Conservation (phyloP, 2,113 vertebrate genomes). For the Ceyx cyanopectus region DNA sequence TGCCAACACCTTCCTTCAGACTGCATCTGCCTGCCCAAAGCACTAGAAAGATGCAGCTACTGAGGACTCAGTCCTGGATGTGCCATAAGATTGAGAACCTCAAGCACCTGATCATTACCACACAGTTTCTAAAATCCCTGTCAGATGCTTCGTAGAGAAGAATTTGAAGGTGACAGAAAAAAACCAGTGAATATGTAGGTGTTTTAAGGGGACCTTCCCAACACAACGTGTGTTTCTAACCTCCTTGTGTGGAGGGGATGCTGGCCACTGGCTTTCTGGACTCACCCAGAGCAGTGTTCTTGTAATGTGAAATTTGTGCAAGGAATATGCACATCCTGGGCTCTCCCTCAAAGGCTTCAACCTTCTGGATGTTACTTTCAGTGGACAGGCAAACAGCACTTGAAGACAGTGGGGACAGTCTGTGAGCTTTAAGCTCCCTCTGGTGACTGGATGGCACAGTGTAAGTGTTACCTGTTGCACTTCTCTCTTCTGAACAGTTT, state of each 20-base stretch:
- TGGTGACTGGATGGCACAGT: background rate
- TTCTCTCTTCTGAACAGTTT: background rate
- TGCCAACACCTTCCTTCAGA: background rate
- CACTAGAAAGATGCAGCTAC: background rate
- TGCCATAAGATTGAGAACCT: background rate
- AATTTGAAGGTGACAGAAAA: background rate
- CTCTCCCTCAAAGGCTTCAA: background rate
- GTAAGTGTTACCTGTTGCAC: background rate
- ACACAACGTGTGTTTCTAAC: rapidly evolving
- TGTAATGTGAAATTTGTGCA: background rate
- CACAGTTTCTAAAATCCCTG: background rate
- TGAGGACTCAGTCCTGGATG: background rate
- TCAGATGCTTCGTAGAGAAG: background rate
- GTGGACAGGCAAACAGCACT: rapidly evolving
- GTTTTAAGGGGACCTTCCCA: background rate
- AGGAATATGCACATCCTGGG: background rate
- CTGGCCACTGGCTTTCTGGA: rapidly evolving
- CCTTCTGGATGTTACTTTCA: background rate
- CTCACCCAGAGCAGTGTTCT: background rate
- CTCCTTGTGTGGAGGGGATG: background rate
- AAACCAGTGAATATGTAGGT: rapidly evolving
- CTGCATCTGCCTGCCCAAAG: background rate
- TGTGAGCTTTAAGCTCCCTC: conserved; percentile 40
- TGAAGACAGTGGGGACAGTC: background rate
- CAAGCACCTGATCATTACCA: background rate